Evolutionary conservation across 1,140 invertebrate genomes (phyloP).

Genomic region (Ostrea denselamellosa): DNA sequence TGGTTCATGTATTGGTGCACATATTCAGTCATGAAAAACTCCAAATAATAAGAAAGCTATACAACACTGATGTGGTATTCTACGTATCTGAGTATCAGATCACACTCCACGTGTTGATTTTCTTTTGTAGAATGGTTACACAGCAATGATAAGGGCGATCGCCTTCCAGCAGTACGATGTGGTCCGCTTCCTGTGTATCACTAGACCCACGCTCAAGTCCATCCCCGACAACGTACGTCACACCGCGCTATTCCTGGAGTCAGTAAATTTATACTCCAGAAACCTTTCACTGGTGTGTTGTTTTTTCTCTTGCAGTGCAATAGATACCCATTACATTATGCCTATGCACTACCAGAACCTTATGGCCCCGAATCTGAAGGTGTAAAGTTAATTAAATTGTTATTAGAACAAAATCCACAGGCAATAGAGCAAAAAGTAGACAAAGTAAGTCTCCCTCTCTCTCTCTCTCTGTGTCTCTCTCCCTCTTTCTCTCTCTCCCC

Average conservation of each 20-base stretch:
- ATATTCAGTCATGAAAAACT: too few species aligned
- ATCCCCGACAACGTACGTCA: constrained; percentile 71
- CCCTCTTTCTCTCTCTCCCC: neutral
- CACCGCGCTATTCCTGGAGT: too few species aligned
- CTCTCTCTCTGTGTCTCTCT: constrained; percentile 16
- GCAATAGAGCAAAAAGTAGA: constrained; percentile 69
- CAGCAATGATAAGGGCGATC: constrained; percentile 69
- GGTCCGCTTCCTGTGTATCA: constrained; percentile 61
- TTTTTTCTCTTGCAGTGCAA: constrained; percentile 66
- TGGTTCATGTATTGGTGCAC: too few species aligned
- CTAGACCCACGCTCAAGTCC: constrained; percentile 66
- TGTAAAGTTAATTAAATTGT: constrained; percentile 59
- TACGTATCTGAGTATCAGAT: too few species aligned
- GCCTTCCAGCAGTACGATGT: constrained; percentile 68
- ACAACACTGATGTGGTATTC: too few species aligned
- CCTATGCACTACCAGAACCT: constrained; percentile 67
- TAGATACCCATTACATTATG: constrained; percentile 73
- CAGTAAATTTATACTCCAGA: too few species aligned
- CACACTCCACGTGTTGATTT: constrained; percentile 24
- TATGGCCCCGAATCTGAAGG: constrained; percentile 61
- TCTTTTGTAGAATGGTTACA: constrained; percentile 72
- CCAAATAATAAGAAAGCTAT: too few species aligned
- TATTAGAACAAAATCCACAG: constrained; percentile 68
- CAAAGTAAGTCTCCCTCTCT: constrained; percentile 60
- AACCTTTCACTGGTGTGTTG: too few species aligned